A percentile compares a stretch with the other conserved stretches of the same genome.
These are phyloP conservation scores for Pseudoips prasinana DNA, from an alignment of 2,888 invertebrate genomes.

Conservation along the genomic window DNA sequence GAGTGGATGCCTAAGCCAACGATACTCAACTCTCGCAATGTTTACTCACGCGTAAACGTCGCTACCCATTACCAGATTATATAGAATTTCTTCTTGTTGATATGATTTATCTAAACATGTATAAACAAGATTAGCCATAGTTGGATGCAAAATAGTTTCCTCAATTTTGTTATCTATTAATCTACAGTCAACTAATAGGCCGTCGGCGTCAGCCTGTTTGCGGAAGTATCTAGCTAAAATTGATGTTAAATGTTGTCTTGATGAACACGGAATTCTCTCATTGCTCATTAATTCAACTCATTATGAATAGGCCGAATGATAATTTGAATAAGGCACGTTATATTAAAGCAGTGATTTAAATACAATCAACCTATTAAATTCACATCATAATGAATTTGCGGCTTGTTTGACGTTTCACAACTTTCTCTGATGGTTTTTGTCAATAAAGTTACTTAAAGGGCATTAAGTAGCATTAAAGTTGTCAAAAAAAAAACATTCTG, in stretches of 20 bases:
- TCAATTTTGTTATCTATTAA: too few relatives aligned
- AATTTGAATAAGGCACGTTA: conserved; percentile 24
- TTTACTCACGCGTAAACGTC: conserved; percentile 51
- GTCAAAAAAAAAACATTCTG: too few relatives aligned
- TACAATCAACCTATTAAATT: conserved; percentile 52
- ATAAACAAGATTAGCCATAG: conserved; percentile 4
- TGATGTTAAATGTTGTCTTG: conserved; percentile 11
- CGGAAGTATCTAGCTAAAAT: conserved; percentile 13
- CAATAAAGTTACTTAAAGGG: conserved; percentile 28
- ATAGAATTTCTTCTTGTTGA: conserved; percentile 20
- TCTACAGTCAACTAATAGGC: too few relatives aligned
- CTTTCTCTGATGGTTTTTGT: conserved; percentile 47
- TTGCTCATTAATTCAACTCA: conserved; percentile 13
- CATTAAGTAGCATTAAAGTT: conserved; percentile 3
- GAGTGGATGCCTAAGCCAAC: conserved; percentile 46
- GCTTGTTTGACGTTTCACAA: conserved; percentile 33
- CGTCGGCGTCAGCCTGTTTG: too few relatives aligned
- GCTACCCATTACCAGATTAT: conserved; percentile 30
- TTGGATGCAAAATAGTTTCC: too few relatives aligned
- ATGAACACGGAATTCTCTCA: conserved; percentile 13
- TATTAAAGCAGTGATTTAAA: conserved; percentile 32
- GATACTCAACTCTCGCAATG: conserved; percentile 39
- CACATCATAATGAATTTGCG: conserved; percentile 44
- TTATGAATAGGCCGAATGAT: conserved; percentile 8
- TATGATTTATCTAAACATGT: conserved; percentile 7